phyloP scores from a whole-genome alignment of 2,113 vertebrate genomes.

The Salvator merianae region DNA sequence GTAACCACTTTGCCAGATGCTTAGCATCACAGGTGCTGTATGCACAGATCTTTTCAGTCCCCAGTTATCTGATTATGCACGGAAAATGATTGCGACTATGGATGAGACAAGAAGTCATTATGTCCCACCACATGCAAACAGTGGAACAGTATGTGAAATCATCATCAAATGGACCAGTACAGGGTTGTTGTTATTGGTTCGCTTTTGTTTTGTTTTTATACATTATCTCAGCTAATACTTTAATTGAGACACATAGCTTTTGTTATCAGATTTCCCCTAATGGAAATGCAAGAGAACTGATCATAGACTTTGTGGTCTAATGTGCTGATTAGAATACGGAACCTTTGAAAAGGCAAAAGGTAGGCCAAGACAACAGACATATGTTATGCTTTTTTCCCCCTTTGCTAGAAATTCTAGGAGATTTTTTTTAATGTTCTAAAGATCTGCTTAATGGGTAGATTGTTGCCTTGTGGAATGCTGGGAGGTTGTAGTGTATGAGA shows the following conservation, averaged over 20 bases:
- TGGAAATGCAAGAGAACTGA: neutral
- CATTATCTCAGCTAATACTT: neutral
- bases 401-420: neutral
- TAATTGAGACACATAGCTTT: neutral
- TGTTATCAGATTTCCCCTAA: neutral
- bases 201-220: too few relatives aligned
- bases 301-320: neutral
- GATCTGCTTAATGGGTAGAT: slow-evolving; percentile 10
- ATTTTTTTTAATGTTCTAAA: neutral
- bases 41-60: neutral
- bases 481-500: neutral
- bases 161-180: neutral
- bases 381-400: neutral
- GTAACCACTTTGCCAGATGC: neutral
- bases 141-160: neutral
- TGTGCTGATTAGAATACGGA: neutral
- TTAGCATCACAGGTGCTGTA: slow-evolving; percentile 52
- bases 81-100: slow-evolving; percentile 12
- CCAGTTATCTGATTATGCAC: neutral
- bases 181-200: too few relatives aligned
- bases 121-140: neutral
- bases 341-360: neutral
- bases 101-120: slow-evolving; percentile 35
- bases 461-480: neutral
- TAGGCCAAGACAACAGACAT: neutral